Percentiles rank a stretch among this genome's conserved stretches.
Conservation (phyloP, 2,113 vertebrate species). For the Hyperopisus bebe region DNA sequence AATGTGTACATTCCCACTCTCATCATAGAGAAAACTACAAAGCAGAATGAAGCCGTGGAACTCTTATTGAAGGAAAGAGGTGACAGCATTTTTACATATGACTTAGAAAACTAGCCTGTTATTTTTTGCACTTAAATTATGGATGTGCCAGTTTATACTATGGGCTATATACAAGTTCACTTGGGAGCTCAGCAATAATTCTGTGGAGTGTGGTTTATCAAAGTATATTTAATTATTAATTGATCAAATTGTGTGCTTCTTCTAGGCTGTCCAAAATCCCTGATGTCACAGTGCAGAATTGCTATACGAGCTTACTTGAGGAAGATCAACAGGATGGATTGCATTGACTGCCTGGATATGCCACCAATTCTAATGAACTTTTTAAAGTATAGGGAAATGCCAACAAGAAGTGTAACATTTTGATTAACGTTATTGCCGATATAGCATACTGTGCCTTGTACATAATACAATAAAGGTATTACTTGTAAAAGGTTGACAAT, state of each 20-base stretch:
- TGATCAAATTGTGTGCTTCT: background rate
- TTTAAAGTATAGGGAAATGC: constrained; percentile 43
- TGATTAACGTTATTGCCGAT: background rate
- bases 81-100: constrained; percentile 40
- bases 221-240: background rate
- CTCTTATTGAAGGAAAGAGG: constrained; percentile 81
- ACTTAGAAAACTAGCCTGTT: background rate
- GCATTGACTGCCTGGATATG: constrained; percentile 66
- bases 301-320: constrained; percentile 62
- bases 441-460: constrained; percentile 10
- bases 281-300: constrained; percentile 77
- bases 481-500: background rate
- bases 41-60: constrained; percentile 62
- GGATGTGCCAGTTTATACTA: background rate
- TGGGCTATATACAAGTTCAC: background rate
- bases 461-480: background rate
- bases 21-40: constrained; percentile 47
- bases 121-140: background rate
- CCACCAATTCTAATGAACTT: constrained; percentile 57
- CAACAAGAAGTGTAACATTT: constrained; percentile 19
- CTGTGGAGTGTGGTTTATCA: background rate
- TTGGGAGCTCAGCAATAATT: background rate
- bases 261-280: constrained; percentile 72
- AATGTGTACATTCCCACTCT: constrained; percentile 74
- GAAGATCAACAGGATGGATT: constrained; percentile 45